Evolutionary conservation across 2,888 invertebrate genomes (phyloP).

Genomic region (Drosophila suboccidentalis): DNA sequence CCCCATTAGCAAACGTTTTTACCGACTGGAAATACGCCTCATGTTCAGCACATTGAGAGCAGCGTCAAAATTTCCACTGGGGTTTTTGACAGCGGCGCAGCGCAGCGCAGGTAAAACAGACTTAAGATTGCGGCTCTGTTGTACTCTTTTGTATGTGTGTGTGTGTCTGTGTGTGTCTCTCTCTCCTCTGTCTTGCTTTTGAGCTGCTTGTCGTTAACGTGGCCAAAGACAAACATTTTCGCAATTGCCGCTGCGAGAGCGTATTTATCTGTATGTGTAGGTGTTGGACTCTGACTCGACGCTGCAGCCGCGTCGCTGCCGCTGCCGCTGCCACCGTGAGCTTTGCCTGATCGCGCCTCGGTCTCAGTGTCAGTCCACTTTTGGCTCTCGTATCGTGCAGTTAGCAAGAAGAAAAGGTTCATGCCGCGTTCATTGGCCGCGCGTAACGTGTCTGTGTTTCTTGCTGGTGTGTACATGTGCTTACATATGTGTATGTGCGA

Average conservation of each 20-base stretch:
- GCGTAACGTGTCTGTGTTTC: constrained; percentile 58
- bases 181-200: constrained; percentile 13
- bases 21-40: constrained; percentile 44
- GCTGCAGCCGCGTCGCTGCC: constrained; percentile 39
- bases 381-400: constrained; percentile 73
- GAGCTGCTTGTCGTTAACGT: constrained; percentile 39
- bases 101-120: constrained; percentile 57
- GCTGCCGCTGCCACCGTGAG: constrained; percentile 57
- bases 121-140: constrained; percentile 50
- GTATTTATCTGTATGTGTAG: constrained; percentile 36
- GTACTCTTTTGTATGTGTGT: constrained; percentile 18
- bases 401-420: constrained; percentile 49
- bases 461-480: constrained; percentile 48
- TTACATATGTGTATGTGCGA: constrained; percentile 16
- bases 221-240: constrained; percentile 58
- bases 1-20: constrained; percentile 69
- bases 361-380: constrained; percentile 67
- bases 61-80: constrained; percentile 61
- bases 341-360: constrained; percentile 72
- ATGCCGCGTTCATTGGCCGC: constrained; percentile 63
- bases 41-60: constrained; percentile 48
- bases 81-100: constrained; percentile 44
- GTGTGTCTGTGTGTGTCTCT: constrained; percentile 8
- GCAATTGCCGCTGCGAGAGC: constrained; percentile 52
- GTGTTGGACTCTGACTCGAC: constrained; percentile 55